Evolutionary conservation across 2,113 vertebrate species (phyloP).

Genomic region (Eulacestoma nigropectus): DNA sequence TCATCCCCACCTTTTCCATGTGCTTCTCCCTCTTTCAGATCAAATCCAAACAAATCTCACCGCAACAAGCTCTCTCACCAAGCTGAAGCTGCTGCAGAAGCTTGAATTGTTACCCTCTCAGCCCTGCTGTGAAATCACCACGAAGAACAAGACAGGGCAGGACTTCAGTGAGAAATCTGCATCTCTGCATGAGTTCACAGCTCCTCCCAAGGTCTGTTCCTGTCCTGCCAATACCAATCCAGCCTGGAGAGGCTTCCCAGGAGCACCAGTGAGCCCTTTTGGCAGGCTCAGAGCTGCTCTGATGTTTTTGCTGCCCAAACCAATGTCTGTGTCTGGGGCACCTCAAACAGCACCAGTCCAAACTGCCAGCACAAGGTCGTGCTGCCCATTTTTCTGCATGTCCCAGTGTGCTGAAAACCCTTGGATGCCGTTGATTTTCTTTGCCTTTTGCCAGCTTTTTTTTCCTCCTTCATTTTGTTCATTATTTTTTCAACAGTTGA

Average conservation of each 20-base stretch:
- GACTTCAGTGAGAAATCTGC: neutral
- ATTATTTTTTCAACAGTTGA: neutral
- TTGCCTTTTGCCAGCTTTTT: neutral
- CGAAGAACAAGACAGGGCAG: neutral
- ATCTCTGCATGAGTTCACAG: neutral
- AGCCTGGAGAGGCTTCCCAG: neutral
- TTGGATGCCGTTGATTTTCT: neutral
- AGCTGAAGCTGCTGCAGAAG: neutral
- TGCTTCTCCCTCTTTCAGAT: neutral
- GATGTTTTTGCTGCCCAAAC: neutral
- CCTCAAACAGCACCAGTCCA: neutral
- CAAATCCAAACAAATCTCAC: neutral
- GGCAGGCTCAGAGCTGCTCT: neutral
- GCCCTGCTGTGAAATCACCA: neutral
- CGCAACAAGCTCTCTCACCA: neutral
- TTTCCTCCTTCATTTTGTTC: neutral
- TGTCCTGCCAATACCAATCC: neutral
- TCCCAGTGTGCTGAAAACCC: neutral
- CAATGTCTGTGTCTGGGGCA: neutral
- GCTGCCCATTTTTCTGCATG: accelerated
- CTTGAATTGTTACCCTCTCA: neutral
- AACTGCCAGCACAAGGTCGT: neutral
- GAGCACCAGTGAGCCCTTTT: neutral
- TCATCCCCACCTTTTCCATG: neutral
- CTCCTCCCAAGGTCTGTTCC: neutral